Conservation (phyloP, 2,888 invertebrate species). For the Reticulitermes lucifugus region DNA sequence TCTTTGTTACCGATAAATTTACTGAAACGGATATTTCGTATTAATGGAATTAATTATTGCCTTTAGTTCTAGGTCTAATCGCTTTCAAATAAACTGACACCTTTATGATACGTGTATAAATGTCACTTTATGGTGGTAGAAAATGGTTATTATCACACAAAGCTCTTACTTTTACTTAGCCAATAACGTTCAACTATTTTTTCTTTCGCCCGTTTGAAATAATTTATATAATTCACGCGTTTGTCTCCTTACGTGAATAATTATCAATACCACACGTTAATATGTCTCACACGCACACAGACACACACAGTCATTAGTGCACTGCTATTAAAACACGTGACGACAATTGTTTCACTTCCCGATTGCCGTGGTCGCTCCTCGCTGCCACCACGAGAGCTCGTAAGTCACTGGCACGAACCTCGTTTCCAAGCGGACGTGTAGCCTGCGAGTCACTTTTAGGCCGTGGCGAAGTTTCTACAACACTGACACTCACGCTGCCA, state of each 20-base stretch:
- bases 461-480: conserved; percentile 14
- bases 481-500: conserved; percentile 15
- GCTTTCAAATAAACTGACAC: no score
- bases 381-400: conserved; percentile 11
- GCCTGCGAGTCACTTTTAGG: conserved; percentile 36
- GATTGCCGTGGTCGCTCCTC: not conserved
- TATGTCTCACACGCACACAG: not conserved
- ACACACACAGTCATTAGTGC: not conserved
- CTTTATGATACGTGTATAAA: no score
- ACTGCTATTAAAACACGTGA: conserved; percentile 1
- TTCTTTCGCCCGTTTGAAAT: no score
- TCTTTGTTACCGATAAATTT: no score
- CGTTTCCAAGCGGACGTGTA: conserved; percentile 11
- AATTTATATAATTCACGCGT: not conserved
- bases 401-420: conserved; percentile 35
- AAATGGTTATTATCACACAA: no score
- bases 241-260: not conserved
- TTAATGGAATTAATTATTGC: no score
- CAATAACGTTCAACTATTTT: no score
- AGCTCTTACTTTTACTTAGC: no score
- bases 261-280: not conserved
- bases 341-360: conserved; percentile 6
- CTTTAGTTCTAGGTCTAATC: no score
- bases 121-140: no score
- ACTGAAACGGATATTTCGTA: no score